phyloP scores from a whole-genome alignment of 2,888 invertebrate genomes.

The Heliconius aoede region DNA sequence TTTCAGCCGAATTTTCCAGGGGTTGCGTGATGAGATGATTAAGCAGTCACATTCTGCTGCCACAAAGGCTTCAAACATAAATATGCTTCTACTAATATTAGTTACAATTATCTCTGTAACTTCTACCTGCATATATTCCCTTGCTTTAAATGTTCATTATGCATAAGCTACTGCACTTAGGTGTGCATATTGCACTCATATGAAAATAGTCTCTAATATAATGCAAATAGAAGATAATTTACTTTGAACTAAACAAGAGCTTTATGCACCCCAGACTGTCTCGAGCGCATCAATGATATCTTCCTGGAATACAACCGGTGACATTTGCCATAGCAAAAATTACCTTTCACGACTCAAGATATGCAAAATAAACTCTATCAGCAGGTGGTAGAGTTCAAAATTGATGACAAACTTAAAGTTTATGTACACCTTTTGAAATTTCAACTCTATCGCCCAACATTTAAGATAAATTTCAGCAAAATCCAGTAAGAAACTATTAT shows the following conservation, averaged over 20 bases:
- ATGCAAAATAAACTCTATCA: constrained; percentile 36
- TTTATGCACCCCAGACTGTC: constrained; percentile 66
- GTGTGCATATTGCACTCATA: constrained; percentile 18
- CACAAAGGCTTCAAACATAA: not conserved
- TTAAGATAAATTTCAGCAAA: constrained; percentile 45
- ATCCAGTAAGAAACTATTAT: constrained; percentile 31
- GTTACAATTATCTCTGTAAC: not conserved
- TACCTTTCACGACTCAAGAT: constrained; percentile 38
- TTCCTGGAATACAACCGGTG: constrained; percentile 54
- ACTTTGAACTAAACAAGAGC: constrained; percentile 22
- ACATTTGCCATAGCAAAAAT: constrained; percentile 49
- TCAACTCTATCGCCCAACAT: not conserved
- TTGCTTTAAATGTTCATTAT: constrained; percentile 39
- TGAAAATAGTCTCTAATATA: constrained; percentile 22
- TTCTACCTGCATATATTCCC: constrained; percentile 17
- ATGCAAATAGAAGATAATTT: constrained; percentile 16
- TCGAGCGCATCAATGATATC: constrained; percentile 55
- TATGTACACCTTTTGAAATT: constrained; percentile 5
- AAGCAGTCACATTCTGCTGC: no score
- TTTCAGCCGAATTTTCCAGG: no score
- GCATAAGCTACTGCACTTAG: constrained; percentile 36
- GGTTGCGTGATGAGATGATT: no score
- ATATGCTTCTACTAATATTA: not conserved
- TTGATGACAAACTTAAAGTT: not conserved
- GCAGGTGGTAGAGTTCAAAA: constrained; percentile 30